Evolutionary conservation across 2,888 invertebrate genomes (phyloP), one percentile per base, ranked within the genome.

Genomic region (Eledona agricola): DNA sequence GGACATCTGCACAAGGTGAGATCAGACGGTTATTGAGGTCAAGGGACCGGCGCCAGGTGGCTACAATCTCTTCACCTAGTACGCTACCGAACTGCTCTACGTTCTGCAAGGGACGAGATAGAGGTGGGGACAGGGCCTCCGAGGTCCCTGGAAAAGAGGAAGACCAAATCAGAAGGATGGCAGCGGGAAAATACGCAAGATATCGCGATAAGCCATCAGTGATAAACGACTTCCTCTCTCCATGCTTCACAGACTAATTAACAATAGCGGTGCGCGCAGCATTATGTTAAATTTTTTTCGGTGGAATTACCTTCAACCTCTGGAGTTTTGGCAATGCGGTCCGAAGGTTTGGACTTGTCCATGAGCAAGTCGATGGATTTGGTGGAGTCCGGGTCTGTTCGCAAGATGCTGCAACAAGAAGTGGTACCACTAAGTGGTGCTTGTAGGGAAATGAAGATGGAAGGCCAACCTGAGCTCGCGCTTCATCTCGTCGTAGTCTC

Each of bases 401-500:
- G 81, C 79, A 62, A 88, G 10, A 47, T 9, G 11, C 40, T 40
- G 22, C 10, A 34, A 29, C 15, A 34, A 22, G 7, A 22, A 13
- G 6, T 23, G 25, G 2, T 13, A 5, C 2, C 19, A 17, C 9
- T 17, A 6, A 9, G 10, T 37, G 19, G 40, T 16, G 22, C 5
- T 37, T 37, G n/a, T 23, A 13, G 37, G 12, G 23, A 23, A 23
- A 7, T 13, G 26, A 17, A 43, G 20, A 43, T 31, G 12, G 25
- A 37, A 12, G 29, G 11, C 77, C 76, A 70, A 86, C 86, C 83
- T 87, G 72, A 96, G 84, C 79, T 96, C 95, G 67, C 93, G 80
- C 78, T 94, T 95, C 68, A 96, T 82, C 64, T 95, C 95, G 56
- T 95, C 94, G 76, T 96, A 96, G 80, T 96, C 96, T 65, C 89